Conservation (phyloP, 2,797 vertebrate genomes). For the Rhincodon typus region DNA sequence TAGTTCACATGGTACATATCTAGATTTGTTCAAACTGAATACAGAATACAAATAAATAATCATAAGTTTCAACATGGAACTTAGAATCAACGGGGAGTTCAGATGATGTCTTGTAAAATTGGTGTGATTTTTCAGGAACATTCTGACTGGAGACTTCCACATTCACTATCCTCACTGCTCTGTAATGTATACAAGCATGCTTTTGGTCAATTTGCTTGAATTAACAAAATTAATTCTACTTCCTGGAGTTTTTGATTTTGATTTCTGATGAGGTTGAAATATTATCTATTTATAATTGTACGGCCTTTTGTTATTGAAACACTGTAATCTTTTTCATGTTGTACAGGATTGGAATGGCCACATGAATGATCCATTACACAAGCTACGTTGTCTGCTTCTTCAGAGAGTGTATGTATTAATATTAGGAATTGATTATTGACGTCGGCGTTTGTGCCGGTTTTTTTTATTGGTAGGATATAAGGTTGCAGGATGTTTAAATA, state of each 20-base stretch:
- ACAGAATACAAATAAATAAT: not conserved
- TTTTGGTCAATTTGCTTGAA: not conserved
- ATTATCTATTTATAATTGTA: not conserved
- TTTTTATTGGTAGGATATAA: not conserved
- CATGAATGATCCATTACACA: constrained; percentile 16
- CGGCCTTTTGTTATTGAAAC: not conserved
- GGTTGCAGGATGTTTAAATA: not conserved
- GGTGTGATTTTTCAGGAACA: not conserved
- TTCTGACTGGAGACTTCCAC: not conserved
- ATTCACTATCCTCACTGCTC: not conserved
- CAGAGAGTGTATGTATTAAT: constrained; percentile 34
- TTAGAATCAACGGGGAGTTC: not conserved
- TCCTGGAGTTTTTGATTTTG: not conserved
- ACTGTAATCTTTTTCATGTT: constrained; percentile 1
- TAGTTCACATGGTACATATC: not conserved
- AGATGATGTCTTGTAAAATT: not conserved
- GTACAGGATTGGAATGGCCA: constrained; percentile 22
- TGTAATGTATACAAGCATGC: not conserved
- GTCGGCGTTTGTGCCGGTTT: not conserved
- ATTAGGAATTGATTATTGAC: not conserved
- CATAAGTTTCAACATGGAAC: not conserved
- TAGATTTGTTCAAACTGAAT: not conserved
- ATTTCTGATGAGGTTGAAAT: not conserved
- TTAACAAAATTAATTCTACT: not conserved
- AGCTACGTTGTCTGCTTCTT: constrained; percentile 21